These are phyloP conservation scores for Pseudolaguvia tuberculata DNA, from an alignment of 2,113 vertebrate species.

Conservation along the genomic window DNA sequence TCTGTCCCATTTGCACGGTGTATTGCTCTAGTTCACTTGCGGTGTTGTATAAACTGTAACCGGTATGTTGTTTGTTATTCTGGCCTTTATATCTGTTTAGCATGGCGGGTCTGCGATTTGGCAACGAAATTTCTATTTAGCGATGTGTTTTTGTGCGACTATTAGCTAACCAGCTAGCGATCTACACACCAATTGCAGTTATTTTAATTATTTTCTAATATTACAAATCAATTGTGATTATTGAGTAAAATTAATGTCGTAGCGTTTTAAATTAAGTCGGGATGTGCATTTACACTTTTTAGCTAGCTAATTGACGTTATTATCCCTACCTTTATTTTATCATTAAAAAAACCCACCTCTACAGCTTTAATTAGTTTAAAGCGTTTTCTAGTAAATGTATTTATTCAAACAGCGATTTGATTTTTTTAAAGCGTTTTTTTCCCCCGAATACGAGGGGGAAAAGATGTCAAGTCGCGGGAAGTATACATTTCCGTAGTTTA, in stretches of 20 bases:
- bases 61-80: not conserved
- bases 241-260: not conserved
- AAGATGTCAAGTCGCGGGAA: not conserved
- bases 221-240: not conserved
- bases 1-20: constrained; percentile 1
- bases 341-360: not conserved
- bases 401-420: not conserved
- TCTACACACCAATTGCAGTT: not conserved
- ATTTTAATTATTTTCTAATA: not conserved
- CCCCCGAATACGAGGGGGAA: not conserved
- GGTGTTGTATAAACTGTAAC: not conserved
- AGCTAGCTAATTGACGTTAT: not conserved
- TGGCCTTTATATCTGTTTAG: not conserved
- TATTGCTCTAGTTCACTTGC: not conserved
- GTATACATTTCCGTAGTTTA: not conserved
- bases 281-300: not conserved
- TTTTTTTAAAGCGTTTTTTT: not conserved
- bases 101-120: not conserved
- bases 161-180: not conserved
- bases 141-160: not conserved
- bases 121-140: not conserved
- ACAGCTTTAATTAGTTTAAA: not conserved
- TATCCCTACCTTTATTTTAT: not conserved
- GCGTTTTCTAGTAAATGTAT: not conserved
- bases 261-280: no score